Conservation (phyloP, 2,797 vertebrate species). For the Periophthalmus magnuspinnatus region DNA sequence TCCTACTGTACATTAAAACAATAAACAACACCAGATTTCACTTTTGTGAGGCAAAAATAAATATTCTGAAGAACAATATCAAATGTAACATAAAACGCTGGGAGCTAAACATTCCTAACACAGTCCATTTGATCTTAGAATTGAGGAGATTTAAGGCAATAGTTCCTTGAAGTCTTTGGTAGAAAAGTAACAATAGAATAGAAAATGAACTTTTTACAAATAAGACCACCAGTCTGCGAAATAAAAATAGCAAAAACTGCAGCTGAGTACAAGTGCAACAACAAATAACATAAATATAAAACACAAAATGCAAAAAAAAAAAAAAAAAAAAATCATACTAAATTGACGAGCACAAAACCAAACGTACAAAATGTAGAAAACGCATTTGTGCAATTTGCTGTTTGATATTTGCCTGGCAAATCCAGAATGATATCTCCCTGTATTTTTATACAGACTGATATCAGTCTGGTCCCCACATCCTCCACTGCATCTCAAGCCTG, state of each 20-base stretch:
- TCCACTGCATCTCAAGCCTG: no score
- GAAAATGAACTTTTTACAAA: conserved; percentile 63
- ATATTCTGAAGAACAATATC: conserved; percentile 61
- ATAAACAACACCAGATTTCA: conserved; percentile 31
- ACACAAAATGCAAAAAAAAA: background rate
- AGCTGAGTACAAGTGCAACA: conserved; percentile 24
- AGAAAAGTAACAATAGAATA: conserved; percentile 46
- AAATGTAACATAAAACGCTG: conserved; percentile 31
- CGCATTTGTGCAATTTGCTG: background rate
- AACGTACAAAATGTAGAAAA: background rate
- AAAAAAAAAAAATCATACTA: background rate
- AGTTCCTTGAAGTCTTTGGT: conserved; percentile 51
- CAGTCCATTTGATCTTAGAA: conserved; percentile 22
- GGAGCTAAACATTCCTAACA: conserved; percentile 24
- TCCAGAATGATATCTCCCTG: no score
- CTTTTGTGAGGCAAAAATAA: conserved; percentile 73
- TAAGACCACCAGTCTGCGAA: conserved; percentile 34
- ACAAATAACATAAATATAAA: background rate
- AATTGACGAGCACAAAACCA: background rate
- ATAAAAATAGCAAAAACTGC: conserved; percentile 14
- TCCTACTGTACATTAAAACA: conserved; percentile 50
- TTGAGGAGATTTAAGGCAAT: conserved; percentile 12
- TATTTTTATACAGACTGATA: no score
- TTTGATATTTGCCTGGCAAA: background rate
- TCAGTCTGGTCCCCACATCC: no score